Conservation (phyloP, 2,797 vertebrate genomes). For the Okamejei kenojei region DNA sequence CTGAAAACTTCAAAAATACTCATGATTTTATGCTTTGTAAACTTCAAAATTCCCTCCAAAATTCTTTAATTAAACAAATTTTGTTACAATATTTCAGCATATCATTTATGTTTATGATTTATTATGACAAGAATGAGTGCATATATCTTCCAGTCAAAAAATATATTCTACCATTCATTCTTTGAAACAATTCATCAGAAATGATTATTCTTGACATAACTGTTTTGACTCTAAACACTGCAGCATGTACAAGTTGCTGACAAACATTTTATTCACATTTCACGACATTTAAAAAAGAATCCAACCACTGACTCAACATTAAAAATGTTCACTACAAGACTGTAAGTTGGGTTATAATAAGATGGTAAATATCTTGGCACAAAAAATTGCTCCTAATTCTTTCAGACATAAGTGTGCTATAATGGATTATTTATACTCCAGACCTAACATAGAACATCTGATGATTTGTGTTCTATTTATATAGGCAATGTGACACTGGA, state of each 20-base stretch:
- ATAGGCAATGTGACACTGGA: neutral
- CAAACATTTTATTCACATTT: neutral
- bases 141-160: neutral
- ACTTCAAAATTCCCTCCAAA: neutral
- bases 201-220: neutral
- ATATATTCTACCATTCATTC: no score
- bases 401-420: neutral
- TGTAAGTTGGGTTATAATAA: neutral
- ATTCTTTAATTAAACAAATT: neutral
- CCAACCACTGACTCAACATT: neutral
- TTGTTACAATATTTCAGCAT: neutral
- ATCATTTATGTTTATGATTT: neutral
- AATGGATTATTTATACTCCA: neutral
- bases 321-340: neutral
- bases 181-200: neutral
- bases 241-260: neutral
- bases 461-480: neutral
- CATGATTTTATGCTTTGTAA: neutral
- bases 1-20: constrained; percentile 1
- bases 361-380: neutral
- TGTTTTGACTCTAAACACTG: neutral
- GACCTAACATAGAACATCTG: neutral
- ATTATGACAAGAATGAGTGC: neutral
- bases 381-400: neutral
- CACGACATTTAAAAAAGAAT: neutral